Evolutionary conservation across 2,113 vertebrate species (phyloP), one percentile per base, ranked within the genome.

Genomic region (Aptenodytes forsteri): DNA sequence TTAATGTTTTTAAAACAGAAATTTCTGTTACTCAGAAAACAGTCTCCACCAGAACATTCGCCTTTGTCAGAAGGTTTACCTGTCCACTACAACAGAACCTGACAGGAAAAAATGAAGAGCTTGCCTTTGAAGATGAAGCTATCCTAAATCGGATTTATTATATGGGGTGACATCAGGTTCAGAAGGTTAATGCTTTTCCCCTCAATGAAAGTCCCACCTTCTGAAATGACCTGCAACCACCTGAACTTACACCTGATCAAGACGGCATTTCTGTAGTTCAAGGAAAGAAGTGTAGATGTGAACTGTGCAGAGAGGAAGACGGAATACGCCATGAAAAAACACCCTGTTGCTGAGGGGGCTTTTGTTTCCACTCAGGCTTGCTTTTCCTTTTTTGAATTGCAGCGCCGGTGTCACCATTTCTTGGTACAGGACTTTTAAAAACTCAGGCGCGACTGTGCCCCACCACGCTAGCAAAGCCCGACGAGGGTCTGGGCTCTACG

Each of bases 291-390:
- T 0, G 7, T 19, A 36, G 36, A 38, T 3, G 3, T 3, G 21
- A 55, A 18, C 29, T 3, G 5, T 0, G 20, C 52, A 25, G 34
- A n/a, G 22, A 25, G 15, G 18, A 29, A 13, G 34, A 3, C 13
- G 2, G 9, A 23, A 22, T 2, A n/a, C 7, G 3, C 16, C 50
- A 32, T 0, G 59, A 23, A 32, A 23, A n/a, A 27, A 0, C 50
- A 34, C 7, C 4, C 16, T 3, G 8, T 0, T 19, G 19, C 3
- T 6, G n/a, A 42, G 42, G 13, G 11, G 7, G 20, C 3, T 29
- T 78, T 50, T 27, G 22, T 5, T 85, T 26, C 67, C 73, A 9
- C 11, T 5, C 25, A 21, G 26, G 20, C 2, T 36, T 17, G 40
- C 42, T 20, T 30, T 14, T 54, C 8, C 9, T 3, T 7, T 47